phyloP scores from a whole-genome alignment of 2,888 invertebrate species.

The Papilio protenor region DNA sequence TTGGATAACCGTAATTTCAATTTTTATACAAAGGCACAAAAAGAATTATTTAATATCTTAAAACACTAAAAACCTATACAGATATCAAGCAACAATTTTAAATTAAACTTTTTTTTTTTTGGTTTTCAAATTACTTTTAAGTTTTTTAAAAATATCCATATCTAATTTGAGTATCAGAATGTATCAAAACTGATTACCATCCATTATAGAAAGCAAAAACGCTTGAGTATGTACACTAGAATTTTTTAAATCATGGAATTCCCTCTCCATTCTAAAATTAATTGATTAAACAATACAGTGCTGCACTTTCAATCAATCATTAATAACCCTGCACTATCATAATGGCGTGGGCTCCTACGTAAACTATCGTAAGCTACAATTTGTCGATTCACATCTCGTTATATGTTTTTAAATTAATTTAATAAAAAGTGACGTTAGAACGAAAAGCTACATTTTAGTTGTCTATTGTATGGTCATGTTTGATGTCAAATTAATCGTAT shows the following conservation, averaged over 20 bases:
- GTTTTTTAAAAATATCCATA: constrained; percentile 29
- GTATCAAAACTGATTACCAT: constrained; percentile 34
- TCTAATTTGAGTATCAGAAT: constrained; percentile 44
- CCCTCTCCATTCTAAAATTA: constrained; percentile 61
- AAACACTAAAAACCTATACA: constrained; percentile 37
- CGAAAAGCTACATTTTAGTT: too few relatives aligned
- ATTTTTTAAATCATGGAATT: constrained; percentile 61
- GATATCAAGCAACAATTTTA: constrained; percentile 40
- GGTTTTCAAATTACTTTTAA: constrained; percentile 41
- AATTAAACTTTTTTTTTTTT: constrained; percentile 42
- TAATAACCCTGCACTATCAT: constrained; percentile 1
- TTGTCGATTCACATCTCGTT: too few relatives aligned
- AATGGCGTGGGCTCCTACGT: too few relatives aligned
- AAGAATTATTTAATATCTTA: constrained; percentile 41
- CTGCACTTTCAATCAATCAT: constrained; percentile 69
- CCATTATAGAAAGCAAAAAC: constrained; percentile 33
- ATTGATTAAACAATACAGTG: constrained; percentile 49
- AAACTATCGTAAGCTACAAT: too few relatives aligned
- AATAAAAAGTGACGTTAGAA: too few relatives aligned
- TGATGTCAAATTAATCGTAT: too few relatives aligned
- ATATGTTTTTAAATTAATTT: too few relatives aligned
- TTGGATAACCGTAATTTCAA: constrained; percentile 9
- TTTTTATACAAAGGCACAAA: constrained; percentile 42
- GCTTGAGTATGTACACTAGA: constrained; percentile 21
- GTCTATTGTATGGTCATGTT: too few relatives aligned